These are phyloP conservation scores for Limnephilus rhombicus DNA, from an alignment of 2,888 invertebrate genomes.

Conservation along the genomic window DNA sequence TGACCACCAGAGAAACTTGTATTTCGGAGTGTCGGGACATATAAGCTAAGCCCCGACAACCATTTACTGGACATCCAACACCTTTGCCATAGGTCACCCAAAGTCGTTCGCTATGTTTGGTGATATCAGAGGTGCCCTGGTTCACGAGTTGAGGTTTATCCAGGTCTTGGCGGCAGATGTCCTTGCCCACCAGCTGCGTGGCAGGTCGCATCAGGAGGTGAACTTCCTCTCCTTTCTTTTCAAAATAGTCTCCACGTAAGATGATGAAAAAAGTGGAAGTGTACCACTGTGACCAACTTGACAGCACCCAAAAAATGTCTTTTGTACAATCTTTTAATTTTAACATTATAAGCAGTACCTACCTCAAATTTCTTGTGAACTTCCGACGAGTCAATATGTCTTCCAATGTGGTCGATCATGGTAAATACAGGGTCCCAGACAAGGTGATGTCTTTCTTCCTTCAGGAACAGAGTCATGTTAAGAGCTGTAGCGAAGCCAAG, in stretches of 20 bases:
- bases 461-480: slow-evolving; percentile 88
- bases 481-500: slow-evolving; percentile 86
- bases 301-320: background rate
- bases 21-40: too few relatives aligned
- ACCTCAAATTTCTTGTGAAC: slow-evolving; percentile 87
- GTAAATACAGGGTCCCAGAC: slow-evolving; percentile 92
- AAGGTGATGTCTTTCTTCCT: slow-evolving; percentile 84
- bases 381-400: slow-evolving; percentile 83
- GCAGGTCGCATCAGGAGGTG: too few relatives aligned
- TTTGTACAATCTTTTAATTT: background rate
- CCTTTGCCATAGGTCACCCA: too few relatives aligned
- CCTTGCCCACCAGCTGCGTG: too few relatives aligned
- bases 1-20: background rate
- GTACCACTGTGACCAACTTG: background rate
- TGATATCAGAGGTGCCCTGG: too few relatives aligned
- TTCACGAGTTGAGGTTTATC: too few relatives aligned
- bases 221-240: too few relatives aligned
- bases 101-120: too few relatives aligned
- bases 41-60: too few relatives aligned
- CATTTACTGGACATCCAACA: too few relatives aligned
- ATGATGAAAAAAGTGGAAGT: background rate
- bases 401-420: slow-evolving; percentile 88
- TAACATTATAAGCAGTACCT: slow-evolving; percentile 29
- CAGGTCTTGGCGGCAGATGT: too few relatives aligned
- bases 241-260: background rate